Conservation (phyloP, 2,888 invertebrate species). For the Azorinus chamasolen region DNA sequence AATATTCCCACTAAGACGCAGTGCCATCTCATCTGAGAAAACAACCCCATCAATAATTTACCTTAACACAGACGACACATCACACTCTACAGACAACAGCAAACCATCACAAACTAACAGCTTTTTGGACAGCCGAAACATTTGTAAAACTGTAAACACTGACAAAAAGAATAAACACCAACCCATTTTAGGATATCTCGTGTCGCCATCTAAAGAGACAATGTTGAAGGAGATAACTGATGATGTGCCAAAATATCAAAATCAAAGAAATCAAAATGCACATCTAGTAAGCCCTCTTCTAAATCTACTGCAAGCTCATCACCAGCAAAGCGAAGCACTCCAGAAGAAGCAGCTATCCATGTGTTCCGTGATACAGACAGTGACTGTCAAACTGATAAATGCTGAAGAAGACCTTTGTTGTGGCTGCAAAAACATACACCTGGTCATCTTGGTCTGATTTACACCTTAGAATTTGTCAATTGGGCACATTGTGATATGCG, state of each 20-base stretch:
- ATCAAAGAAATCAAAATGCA: not conserved
- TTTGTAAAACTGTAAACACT: no score
- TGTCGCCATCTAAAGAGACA: no score
- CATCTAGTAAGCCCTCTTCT: no score
- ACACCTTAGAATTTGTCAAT: no score
- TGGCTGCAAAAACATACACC: not conserved
- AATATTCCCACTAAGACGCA: conserved; percentile 18
- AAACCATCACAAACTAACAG: not conserved
- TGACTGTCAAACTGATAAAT: not conserved
- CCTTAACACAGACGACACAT: no score
- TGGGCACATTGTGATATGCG: no score
- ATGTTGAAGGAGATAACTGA: no score
- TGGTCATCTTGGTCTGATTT: not conserved
- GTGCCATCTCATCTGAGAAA: conserved; percentile 5
- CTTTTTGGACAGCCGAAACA: conserved; percentile 22
- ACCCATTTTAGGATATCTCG: no score
- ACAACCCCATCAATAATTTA: conserved; percentile 33
- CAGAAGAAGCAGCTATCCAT: not conserved
- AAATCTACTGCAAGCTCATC: no score
- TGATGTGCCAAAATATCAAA: not conserved
- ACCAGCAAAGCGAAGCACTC: no score
- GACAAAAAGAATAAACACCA: no score
- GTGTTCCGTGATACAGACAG: not conserved
- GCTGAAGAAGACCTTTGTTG: not conserved
- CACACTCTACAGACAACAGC: not conserved